Conservation (phyloP, 2,797 vertebrate species). For the Sebastes minor region DNA sequence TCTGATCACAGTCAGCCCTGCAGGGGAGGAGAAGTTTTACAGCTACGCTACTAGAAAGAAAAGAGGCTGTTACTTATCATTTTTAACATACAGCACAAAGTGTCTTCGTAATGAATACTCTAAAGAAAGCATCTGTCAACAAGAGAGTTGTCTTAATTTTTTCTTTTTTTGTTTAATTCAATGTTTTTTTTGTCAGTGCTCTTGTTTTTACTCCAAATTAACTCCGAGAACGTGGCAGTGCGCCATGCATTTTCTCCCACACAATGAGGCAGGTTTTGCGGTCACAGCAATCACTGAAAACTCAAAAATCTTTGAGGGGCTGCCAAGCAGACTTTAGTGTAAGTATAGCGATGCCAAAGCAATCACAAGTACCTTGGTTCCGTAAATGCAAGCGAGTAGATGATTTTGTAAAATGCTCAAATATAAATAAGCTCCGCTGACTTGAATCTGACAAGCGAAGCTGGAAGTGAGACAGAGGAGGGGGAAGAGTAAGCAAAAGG, state of each 20-base stretch:
- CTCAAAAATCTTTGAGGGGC: constrained; percentile 55
- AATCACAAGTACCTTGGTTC: constrained; percentile 61
- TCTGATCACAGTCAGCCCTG: constrained; percentile 31
- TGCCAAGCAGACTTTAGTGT: constrained; percentile 65
- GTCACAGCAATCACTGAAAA: constrained; percentile 63
- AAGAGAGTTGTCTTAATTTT: constrained; percentile 21
- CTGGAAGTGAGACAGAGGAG: constrained; percentile 25
- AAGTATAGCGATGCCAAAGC: constrained; percentile 62
- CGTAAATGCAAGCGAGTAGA: constrained; percentile 58
- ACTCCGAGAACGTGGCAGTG: constrained; percentile 31
- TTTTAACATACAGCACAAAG: not conserved
- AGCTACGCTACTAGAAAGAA: not conserved
- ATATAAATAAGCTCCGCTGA: constrained; percentile 35
- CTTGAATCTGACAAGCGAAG: constrained; percentile 52
- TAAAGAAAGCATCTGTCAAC: constrained; percentile 31
- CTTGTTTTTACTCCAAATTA: constrained; percentile 48
- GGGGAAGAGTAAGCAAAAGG: constrained; percentile 45
- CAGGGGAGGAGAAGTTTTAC: constrained; percentile 8
- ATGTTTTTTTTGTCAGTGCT: constrained; percentile 20
- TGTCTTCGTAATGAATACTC: constrained; percentile 4
- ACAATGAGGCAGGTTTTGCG: constrained; percentile 54
- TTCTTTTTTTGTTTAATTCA: constrained; percentile 34
- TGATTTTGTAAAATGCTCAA: constrained; percentile 59
- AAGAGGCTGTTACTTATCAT: not conserved
- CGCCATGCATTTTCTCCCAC: constrained; percentile 50